Evolutionary conservation across 2,113 vertebrate genomes (phyloP), one percentile per base, ranked within the genome.

Genomic region (Ranitomeya variabilis): DNA sequence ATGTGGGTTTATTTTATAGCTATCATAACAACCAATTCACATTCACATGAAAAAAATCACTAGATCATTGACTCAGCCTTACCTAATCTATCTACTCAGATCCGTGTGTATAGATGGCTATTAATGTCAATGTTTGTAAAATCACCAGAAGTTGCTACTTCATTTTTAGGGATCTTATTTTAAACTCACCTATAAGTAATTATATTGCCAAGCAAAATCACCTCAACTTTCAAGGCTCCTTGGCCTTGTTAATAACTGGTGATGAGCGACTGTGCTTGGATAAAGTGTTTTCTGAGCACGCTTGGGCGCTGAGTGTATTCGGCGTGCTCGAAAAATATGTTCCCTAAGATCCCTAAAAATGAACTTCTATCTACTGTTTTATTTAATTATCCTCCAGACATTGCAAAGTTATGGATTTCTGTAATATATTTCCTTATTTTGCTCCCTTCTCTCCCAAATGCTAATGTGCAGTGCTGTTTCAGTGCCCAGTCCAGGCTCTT

Each of bases 1-100:
- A 87, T 21, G 77, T 57, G 62, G 51, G 13, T 31, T 87, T 80
- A 66, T 79, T 79, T 86, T 86, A 86, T 69, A 55, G 74, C 31
- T 7, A 57, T 18, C 45, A 45, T 77, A 79, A 31, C 76, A 66
- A n/a, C 8, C 19, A n/a, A 83, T 18, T 16, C 3, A 52, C 26
- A 78, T 78, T 77, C 79, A 80, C n/a, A 23, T 13, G 23, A 55
- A 87, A 26, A 51, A 86, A 67, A 54, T n/a, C 51, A 26, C 60
- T n/a, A 19, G 31, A 18, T n/a, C 31, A 45, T 8, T n/a, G 60
- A 80, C 54, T 21, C 55, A 31, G 3, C 21, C 26, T 23, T 62
- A 45, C 57, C 57, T 62, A 62, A 81, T 57, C 23, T 64, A 37
- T 16, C 26, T 15, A 1, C 71, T 51, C 15, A 74, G 37, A 74